Percentiles rank a stretch among this genome's conserved stretches.
phyloP scores from a whole-genome alignment of 2,113 vertebrate genomes.

The Murina feae region DNA sequence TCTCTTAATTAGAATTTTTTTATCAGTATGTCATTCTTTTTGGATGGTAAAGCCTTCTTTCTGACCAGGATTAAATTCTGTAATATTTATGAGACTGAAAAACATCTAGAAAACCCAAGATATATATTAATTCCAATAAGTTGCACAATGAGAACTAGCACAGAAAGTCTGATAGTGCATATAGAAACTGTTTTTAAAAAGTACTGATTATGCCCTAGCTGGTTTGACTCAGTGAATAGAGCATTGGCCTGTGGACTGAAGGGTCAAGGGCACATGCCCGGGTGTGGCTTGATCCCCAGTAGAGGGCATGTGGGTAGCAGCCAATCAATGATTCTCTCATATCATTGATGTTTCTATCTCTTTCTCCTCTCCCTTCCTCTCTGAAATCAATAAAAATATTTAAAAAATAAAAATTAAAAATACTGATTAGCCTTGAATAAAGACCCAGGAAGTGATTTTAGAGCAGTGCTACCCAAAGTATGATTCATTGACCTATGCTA shows the following conservation, averaged over 20 bases:
- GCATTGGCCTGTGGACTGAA: too few species aligned
- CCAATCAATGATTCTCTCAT: too few species aligned
- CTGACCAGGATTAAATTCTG: constrained; percentile 12
- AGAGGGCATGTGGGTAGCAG: too few species aligned
- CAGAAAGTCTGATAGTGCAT: constrained; percentile 1
- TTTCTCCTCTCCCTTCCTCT: too few species aligned
- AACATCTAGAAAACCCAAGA: constrained; percentile 12
- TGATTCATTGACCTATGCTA: not conserved
- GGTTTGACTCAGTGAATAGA: too few species aligned
- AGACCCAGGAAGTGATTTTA: not conserved
- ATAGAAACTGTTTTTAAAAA: constrained; percentile 9
- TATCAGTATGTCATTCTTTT: not conserved
- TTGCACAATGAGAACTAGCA: not conserved
- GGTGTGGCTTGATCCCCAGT: too few species aligned
- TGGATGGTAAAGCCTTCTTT: constrained; percentile 27
- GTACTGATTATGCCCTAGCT: not conserved
- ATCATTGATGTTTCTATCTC: too few species aligned
- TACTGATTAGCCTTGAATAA: not conserved
- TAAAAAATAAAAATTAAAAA: not conserved
- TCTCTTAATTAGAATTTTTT: constrained; percentile 28
- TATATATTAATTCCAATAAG: not conserved
- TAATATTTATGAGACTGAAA: constrained; percentile 6
- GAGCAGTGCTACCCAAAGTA: not conserved
- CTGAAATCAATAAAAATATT: too few species aligned
- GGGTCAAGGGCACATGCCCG: too few species aligned